phyloP scores from a whole-genome alignment of 2,797 vertebrate species.

The Phalanger gymnotis region DNA sequence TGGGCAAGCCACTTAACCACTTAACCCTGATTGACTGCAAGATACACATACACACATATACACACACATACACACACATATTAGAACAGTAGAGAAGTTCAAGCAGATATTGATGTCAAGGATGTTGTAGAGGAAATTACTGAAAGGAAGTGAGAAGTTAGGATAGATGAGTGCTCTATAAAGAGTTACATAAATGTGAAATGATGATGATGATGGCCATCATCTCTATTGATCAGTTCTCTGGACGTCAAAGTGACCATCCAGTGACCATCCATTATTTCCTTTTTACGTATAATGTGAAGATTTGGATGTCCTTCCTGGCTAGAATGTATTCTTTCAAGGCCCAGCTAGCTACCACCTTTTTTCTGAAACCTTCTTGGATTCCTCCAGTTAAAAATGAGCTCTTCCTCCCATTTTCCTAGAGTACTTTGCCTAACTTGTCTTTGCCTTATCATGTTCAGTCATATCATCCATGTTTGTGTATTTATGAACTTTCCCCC shows the following conservation, averaged over 20 bases:
- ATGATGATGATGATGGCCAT: not conserved
- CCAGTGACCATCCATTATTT: not conserved
- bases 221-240: not conserved
- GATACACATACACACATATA: no score
- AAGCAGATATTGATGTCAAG: not conserved
- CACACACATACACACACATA: no score
- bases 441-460: not conserved
- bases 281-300: not conserved
- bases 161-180: not conserved
- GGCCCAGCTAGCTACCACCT: not conserved
- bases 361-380: not conserved
- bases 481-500: not conserved
- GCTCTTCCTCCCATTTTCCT: not conserved
- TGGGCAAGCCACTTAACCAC: no score
- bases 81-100: not conserved
- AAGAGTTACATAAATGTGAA: not conserved
- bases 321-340: not conserved
- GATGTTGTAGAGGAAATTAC: not conserved
- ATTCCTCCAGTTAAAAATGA: not conserved
- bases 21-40: no score
- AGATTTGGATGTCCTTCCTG: not conserved
- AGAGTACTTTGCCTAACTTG: not conserved
- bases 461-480: not conserved
- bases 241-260: not conserved
- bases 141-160: not conserved